Evolutionary conservation across 2,113 vertebrate species (phyloP), one percentile per base, ranked within the genome.

Genomic region (Oreocharis arfaki): DNA sequence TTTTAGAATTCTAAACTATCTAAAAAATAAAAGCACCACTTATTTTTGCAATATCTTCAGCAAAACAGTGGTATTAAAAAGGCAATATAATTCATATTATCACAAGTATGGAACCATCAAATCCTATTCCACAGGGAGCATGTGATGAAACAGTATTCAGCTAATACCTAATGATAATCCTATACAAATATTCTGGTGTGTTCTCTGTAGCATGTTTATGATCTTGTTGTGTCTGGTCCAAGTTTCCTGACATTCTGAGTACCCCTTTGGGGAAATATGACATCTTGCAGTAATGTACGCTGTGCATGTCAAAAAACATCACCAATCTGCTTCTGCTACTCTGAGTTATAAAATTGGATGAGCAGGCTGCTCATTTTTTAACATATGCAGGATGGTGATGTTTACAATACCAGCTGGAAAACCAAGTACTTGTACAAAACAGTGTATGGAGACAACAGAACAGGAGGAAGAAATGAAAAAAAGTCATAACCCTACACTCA

Each of bases 161-260:
- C 24, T 93, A 76, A 87, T 88, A 90, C n/a, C 52, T 95, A 90
- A 92, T 88, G 69, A 90, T 94, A 92, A 95, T 75, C 82, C 71
- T 71, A 67, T 67, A 93, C 74, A 92, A 87, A 96, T 93, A 90
- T 92, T 82, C 87, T 90, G 32, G 21, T 83, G 74, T 80, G 64
- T 64, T 94, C 65, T 81, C 41, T 74, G 90, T 77, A 93, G 75
- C 84, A 67, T 95, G 86, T 95, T 96, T 97, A 93, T 94, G 91
- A 85, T 96, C 95, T 92, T 93, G 59, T 94, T 93, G 92, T 93
- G 86, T 83, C 90, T 95, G 56, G 89, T 92, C 93, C 95, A 97
- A 93, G 81, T 90, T 96, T 92, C 89, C 63, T 94, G 93, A 96
- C 96, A 94, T 97, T 97, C 95, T 93, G 86, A 95, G 47, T 93